phyloP scores from a whole-genome alignment of 2,888 invertebrate species.

The Dorcus hopei region DNA sequence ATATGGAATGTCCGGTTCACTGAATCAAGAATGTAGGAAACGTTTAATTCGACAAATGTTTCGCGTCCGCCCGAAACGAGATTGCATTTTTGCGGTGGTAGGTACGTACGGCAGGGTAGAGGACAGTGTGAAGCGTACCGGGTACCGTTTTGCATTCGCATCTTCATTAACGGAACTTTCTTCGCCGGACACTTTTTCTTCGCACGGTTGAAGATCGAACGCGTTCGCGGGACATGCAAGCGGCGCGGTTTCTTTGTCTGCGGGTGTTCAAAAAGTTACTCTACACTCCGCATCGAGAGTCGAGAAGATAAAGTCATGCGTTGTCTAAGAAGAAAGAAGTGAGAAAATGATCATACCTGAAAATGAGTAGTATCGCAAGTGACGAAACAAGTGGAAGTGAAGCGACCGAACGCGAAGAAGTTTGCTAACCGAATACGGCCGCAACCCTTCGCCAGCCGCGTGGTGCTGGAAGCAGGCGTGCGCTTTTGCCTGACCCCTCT shows the following conservation, averaged over 20 bases:
- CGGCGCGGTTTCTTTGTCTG: background rate
- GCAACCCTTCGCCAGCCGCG: slow-evolving; percentile 46
- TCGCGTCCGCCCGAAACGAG: slow-evolving; percentile 34
- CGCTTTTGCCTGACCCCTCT: slow-evolving; percentile 54
- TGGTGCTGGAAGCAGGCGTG: slow-evolving; percentile 49
- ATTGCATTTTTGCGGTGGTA: slow-evolving; percentile 41
- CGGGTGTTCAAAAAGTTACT: background rate
- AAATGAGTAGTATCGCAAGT: background rate
- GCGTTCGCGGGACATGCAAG: too few species aligned
- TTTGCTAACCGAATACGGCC: slow-evolving; percentile 39
- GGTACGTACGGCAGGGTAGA: slow-evolving; percentile 22
- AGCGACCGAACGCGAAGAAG: slow-evolving; percentile 16
- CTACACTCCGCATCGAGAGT: background rate
- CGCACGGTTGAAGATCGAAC: too few species aligned
- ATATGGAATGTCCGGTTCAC: slow-evolving; percentile 46
- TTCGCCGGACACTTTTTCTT: background rate
- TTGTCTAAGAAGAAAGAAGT: background rate
- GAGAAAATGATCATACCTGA: background rate
- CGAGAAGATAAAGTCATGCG: background rate
- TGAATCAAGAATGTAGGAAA: slow-evolving; percentile 46
- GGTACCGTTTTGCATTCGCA: background rate
- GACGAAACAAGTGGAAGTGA: slow-evolving; percentile 8
- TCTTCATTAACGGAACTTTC: background rate
- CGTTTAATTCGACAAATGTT: slow-evolving; percentile 45
- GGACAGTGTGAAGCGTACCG: background rate